Conservation (phyloP, 92 coral and sea anemone genomes). For the Blastomussa wellsi region DNA sequence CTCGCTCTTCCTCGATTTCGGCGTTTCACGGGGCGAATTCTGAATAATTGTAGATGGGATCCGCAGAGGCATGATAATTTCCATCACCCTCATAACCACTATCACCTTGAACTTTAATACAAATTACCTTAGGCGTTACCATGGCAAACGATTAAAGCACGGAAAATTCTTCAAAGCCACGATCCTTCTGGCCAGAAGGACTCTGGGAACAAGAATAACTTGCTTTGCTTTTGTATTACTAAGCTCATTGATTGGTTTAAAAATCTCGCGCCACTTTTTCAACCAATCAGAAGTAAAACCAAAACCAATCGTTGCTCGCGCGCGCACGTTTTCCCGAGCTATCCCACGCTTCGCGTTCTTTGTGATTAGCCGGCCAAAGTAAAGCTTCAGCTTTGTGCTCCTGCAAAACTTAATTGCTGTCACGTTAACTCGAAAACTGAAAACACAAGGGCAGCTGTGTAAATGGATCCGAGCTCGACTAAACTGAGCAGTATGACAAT, state of each 20-base stretch:
- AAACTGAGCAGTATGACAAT: too few relatives aligned
- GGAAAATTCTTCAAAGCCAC: background rate
- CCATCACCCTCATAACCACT: background rate
- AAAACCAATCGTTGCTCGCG: too few relatives aligned
- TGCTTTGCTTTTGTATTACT: too few relatives aligned
- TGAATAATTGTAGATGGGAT: background rate
- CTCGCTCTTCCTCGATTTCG: background rate
- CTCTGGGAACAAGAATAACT: too few relatives aligned
- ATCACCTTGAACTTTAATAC: background rate
- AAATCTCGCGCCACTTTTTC: too few relatives aligned
- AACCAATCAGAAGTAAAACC: too few relatives aligned
- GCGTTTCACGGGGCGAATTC: background rate
- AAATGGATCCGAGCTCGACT: background rate
- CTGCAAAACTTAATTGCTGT: background rate
- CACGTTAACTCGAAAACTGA: background rate
- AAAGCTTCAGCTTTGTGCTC: too few relatives aligned
- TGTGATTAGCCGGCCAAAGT: too few relatives aligned
- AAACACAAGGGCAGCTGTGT: background rate
- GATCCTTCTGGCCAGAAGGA: too few relatives aligned
- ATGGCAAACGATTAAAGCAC: background rate
- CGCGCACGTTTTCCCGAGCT: too few relatives aligned
- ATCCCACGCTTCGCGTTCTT: too few relatives aligned
- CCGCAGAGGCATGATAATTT: background rate
- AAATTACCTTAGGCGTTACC: background rate
- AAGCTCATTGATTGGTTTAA: too few relatives aligned